Evolutionary conservation across 92 coral and sea anemone species (phyloP), one percentile per base, ranked within the genome.

Genomic region (Montipora capitata): DNA sequence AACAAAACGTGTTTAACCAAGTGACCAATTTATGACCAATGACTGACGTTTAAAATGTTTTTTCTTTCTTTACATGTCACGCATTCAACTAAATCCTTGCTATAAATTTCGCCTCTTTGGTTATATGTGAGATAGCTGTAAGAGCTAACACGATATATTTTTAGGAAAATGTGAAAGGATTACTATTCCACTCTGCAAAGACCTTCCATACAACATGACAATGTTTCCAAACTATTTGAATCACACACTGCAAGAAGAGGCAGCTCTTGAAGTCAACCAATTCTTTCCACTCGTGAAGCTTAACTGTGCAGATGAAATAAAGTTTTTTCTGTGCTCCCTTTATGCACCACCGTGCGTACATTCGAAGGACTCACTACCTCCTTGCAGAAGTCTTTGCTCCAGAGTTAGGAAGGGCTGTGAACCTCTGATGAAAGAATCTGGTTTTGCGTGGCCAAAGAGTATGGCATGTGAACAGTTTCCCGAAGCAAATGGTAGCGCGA

Each of bases 151-250:
- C 27, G 27, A 20, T 20, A 20, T 20, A 13, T 1, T 75, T 75
- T 59, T 41, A 79, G 84, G 74, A 9, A 79, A 79, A 35, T 87
- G 91, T 65, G 45, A 87, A 63, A 18, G 42, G 14, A 41, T 90
- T 17, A 52, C 78, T 4, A 59, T 78, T 56, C 87, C 89, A 40
- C 3, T 80, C 15, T 90, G 94, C 68, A 64, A 70, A 39, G 72
- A 17, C 41, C 11, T 90, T 35, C 80, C 71, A 0, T 90, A 90
- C 90, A 90, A 90, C 68, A 68, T 78, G 82, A 90, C 94, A 18
- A n/a, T n/a, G 61, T 90, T 79, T 71, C 94, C 93, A 48, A 90
- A 90, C 83, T 16, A 10, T 72, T 68, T 85, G 52, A 71, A 20
- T 0, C 90, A 90, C 59, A 20, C 38, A 10, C 69, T 82, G 42